Evolutionary conservation across 2,888 invertebrate species (phyloP), one percentile per base, ranked within the genome.

Genomic region (Epirrhoe alternata): DNA sequence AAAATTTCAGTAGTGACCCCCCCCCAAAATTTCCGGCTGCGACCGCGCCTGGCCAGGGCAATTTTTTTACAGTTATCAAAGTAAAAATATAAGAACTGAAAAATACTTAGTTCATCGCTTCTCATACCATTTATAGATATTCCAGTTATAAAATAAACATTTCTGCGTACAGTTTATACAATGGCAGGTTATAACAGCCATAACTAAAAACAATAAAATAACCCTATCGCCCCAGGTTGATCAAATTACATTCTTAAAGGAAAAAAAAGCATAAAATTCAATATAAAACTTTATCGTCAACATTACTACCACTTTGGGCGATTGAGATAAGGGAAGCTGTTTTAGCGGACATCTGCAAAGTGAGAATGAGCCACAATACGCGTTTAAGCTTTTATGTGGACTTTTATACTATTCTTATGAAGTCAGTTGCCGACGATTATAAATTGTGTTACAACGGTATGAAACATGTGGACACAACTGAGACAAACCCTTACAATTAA

Each of bases 321-420:
- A 70, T 72, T 66, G 66, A 70, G 68, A 70, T 72, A 70, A 70
- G 64, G 66, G 61, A 51, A 59, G 55, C 12, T 42, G 49, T 50
- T 51, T 14, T 7, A 7, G 62, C 51, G 64, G 57, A 58, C 63
- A 58, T 61, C 50, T 51, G 64, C 60, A 45, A 50, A 59, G 64
- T 58, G 65, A 63, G 54, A 68, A 68, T 64, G 69, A 68, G 62
- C 66, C 38, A 58, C 66, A 64, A 55, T 66, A 38, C 59, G 65
- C 60, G 62, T 63, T 69, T 52, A 64, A 38, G 57, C 72, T 79
- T 84, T 86, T 83, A 85, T 78, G 77, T 73, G 73, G 77, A 81
- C 82, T 72, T 83, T 84, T 76, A 80, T 85, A 83, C 82, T 77
- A 78, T 77, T 80, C 80, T 82, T 83, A 85, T 82, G 75, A 69